Percentiles rank a stretch among this genome's conserved stretches.
phyloP scores from a whole-genome alignment of 2,113 vertebrate genomes.

The Cheilinus undulatus region DNA sequence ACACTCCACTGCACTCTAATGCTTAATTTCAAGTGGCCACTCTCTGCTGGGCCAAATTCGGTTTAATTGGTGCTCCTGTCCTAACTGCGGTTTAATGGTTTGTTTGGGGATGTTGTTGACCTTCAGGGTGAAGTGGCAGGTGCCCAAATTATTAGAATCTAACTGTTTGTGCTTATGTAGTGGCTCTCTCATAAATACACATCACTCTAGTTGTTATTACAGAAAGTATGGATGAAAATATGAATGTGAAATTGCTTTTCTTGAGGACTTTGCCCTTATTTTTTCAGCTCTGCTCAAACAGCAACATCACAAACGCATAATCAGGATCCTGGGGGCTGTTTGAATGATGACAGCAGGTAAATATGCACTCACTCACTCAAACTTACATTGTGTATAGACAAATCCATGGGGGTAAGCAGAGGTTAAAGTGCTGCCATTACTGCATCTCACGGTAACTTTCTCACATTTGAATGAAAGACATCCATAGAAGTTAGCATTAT shows the following conservation, averaged over 20 bases:
- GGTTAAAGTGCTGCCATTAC: too few species aligned
- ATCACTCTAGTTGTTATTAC: background rate
- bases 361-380: background rate
- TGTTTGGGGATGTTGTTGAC: slow-evolving; percentile 60
- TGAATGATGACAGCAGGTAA: slow-evolving; percentile 74
- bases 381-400: background rate
- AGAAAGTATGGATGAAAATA: background rate
- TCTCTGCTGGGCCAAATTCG: slow-evolving; percentile 42
- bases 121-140: slow-evolving; percentile 68
- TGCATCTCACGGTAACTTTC: too few species aligned
- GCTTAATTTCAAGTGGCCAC: slow-evolving; percentile 55
- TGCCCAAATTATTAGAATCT: slow-evolving; percentile 44
- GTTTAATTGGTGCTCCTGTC: slow-evolving; percentile 66
- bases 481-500: too few species aligned
- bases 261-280: slow-evolving; percentile 5
- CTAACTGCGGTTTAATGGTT: slow-evolving; percentile 54
- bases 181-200: background rate
- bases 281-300: slow-evolving; percentile 74
- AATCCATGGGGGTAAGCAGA: too few species aligned
- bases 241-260: slow-evolving; percentile 27
- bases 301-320: slow-evolving; percentile 12
- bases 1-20: slow-evolving; percentile 46
- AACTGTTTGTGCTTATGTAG: slow-evolving; percentile 33
- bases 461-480: too few species aligned
- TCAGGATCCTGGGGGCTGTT: slow-evolving; percentile 29